Percentiles rank a stretch among this genome's conserved stretches.
phyloP scores from a whole-genome alignment of 2,113 vertebrate species.

The Blennius ocellaris region DNA sequence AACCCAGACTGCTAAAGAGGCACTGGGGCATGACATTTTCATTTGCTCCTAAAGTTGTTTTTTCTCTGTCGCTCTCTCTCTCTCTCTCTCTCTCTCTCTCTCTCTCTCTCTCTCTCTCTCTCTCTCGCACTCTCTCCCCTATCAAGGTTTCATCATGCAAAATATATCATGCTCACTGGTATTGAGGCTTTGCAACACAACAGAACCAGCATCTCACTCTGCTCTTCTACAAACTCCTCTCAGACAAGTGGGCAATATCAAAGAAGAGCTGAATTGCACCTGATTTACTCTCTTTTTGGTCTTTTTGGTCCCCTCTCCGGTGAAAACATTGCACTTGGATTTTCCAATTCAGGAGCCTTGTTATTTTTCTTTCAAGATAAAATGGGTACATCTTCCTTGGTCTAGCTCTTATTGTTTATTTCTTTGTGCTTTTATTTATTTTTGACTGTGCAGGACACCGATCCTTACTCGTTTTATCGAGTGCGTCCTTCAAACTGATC shows the following conservation, averaged over 20 bases:
- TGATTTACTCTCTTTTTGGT: neutral
- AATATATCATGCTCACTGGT: constrained; percentile 54
- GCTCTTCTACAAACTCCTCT: constrained; percentile 6
- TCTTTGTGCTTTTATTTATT: constrained; percentile 5
- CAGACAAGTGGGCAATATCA: neutral
- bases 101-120: constrained; percentile 9
- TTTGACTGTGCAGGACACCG: constrained; percentile 7
- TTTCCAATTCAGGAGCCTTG: constrained; percentile 9
- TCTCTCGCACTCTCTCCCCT: neutral
- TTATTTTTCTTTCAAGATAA: neutral
- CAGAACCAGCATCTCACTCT: constrained; percentile 30
- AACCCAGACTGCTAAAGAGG: constrained; percentile 30
- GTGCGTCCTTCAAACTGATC: neutral
- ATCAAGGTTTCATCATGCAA: constrained; percentile 48
- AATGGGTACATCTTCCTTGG: neutral
- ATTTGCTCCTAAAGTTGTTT: constrained; percentile 56
- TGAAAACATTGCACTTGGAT: neutral
- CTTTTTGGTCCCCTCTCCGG: neutral
- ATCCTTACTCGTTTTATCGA: neutral
- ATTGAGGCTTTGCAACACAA: constrained; percentile 47
- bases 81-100: constrained; percentile 20
- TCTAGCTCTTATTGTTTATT: neutral
- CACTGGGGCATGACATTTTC: constrained; percentile 64
- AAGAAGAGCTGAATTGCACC: neutral
- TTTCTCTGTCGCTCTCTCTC: neutral